phyloP scores from a whole-genome alignment of 2,113 vertebrate genomes.

The Alouatta palliata region DNA sequence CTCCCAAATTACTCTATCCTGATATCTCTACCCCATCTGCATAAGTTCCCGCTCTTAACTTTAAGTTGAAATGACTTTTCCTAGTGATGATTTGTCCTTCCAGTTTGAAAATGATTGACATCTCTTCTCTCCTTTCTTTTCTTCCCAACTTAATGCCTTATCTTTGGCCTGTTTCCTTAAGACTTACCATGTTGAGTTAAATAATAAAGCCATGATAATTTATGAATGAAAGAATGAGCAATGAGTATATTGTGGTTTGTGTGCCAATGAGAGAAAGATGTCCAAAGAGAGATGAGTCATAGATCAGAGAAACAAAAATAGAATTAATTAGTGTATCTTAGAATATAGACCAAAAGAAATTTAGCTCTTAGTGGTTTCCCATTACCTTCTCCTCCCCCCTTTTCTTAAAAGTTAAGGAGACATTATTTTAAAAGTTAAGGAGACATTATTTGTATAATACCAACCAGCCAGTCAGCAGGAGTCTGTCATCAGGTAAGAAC shows the following conservation, averaged over 20 bases:
- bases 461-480: neutral
- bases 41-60: neutral
- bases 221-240: neutral
- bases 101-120: slow-evolving; percentile 6
- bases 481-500: neutral
- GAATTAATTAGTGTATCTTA: slow-evolving; percentile 30
- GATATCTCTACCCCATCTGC: neutral
- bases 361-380: neutral
- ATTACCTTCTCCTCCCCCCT: accelerated
- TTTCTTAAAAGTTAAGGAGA: neutral
- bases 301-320: slow-evolving; percentile 45
- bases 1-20: neutral
- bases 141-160: neutral
- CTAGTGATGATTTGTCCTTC: neutral
- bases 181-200: neutral
- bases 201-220: slow-evolving; percentile 34
- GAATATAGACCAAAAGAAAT: neutral
- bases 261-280: neutral
- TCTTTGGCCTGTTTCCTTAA: neutral
- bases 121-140: neutral
- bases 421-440: neutral
- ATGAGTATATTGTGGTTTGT: neutral
- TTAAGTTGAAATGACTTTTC: neutral
- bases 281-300: slow-evolving; percentile 45
- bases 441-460: neutral